A percentile compares a stretch with the other conserved stretches of the same genome.
Evolutionary conservation across 2,113 vertebrate species (phyloP).

Genomic region (Scalopus aquaticus): DNA sequence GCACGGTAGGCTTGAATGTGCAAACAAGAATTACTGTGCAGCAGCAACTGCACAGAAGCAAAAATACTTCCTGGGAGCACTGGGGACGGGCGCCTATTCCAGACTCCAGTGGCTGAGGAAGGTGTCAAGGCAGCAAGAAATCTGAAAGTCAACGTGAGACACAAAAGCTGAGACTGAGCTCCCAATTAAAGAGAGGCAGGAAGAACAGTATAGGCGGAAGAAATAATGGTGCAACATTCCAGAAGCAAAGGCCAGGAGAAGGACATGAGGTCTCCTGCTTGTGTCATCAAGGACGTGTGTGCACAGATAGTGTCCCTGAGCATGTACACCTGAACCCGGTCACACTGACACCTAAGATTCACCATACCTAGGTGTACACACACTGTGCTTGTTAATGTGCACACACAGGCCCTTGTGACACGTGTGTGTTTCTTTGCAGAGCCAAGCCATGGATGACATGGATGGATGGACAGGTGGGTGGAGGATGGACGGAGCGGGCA

Average conservation of each 20-base stretch:
- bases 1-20: not conserved
- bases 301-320: no score
- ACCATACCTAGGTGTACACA: no score
- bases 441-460: no score
- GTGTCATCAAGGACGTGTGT: not conserved
- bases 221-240: not conserved
- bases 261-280: not conserved
- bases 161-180: not conserved
- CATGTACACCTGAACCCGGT: no score
- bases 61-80: not conserved
- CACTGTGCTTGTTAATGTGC: no score
- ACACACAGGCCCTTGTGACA: no score
- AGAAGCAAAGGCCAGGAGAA: not conserved
- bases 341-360: no score
- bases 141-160: not conserved
- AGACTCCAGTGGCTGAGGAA: not conserved
- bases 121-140: not conserved
- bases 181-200: not conserved
- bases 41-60: not conserved
- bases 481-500: no score
- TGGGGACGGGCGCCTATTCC: not conserved
- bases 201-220: not conserved
- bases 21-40: not conserved
- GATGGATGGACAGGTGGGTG: not conserved
- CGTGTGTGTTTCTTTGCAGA: not conserved